Evolutionary conservation across 2,888 invertebrate genomes (phyloP).

Genomic region (Linhomoeus sp.): DNA sequence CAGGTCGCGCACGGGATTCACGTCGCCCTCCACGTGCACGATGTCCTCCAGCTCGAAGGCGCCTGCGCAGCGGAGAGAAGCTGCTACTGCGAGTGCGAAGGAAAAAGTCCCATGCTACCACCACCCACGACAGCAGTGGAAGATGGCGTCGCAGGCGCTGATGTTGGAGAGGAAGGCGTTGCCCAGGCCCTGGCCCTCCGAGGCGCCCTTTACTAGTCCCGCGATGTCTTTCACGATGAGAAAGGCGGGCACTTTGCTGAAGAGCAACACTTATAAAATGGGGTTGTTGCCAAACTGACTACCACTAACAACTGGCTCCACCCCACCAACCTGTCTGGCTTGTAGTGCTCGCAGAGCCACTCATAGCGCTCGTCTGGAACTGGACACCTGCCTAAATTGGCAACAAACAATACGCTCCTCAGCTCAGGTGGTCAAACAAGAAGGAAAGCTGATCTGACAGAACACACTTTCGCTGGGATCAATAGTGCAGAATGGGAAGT

Average conservation of each 20-base stretch:
- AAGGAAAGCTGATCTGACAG: too few relatives aligned
- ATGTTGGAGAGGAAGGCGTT: slow-evolving; percentile 97
- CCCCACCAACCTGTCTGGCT: slow-evolving; percentile 74
- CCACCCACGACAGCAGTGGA: slow-evolving; percentile 84
- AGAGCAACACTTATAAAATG: too few relatives aligned
- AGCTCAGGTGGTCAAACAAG: slow-evolving; percentile 5
- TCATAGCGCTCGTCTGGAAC: slow-evolving; percentile 87
- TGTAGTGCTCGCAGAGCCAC: slow-evolving; percentile 74
- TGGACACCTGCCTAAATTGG: slow-evolving; percentile 67
- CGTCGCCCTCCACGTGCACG: slow-evolving; percentile 93
- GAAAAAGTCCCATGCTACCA: too few relatives aligned
- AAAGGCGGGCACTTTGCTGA: slow-evolving; percentile 60
- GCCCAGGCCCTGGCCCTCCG: slow-evolving; percentile 90
- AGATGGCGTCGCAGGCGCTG: slow-evolving; percentile 91
- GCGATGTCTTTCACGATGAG: slow-evolving; percentile 95
- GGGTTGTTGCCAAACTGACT: too few relatives aligned
- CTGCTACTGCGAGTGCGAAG: neutral
- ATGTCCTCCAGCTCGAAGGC: slow-evolving; percentile 95
- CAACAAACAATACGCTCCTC: slow-evolving; percentile 14
- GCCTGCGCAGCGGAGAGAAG: neutral
- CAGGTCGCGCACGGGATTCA: slow-evolving; percentile 84
- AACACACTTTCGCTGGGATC: slow-evolving; percentile 89
- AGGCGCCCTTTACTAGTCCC: slow-evolving; percentile 88
- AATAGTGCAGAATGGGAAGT: slow-evolving; percentile 99
- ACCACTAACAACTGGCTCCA: too few relatives aligned